Evolutionary conservation across 2,888 invertebrate genomes (phyloP).

Genomic region (Siphlonurus alternatus): DNA sequence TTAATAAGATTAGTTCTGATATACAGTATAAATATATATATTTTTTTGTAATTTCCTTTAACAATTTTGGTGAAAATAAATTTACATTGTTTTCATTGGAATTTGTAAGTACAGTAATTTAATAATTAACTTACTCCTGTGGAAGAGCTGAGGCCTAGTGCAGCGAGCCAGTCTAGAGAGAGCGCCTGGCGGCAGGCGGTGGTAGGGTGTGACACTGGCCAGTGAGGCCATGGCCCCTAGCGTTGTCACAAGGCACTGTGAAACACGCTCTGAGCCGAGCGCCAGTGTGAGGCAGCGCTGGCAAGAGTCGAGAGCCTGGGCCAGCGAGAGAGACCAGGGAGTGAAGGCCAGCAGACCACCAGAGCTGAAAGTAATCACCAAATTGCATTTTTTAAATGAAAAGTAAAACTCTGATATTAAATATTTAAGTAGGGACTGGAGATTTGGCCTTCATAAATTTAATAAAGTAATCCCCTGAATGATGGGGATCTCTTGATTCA

Average conservation of each 20-base stretch:
- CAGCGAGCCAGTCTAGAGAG: not conserved
- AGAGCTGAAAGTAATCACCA: not conserved
- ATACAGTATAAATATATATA: too few relatives aligned
- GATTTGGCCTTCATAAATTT: too few relatives aligned
- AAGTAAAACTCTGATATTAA: not conserved
- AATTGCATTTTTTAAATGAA: not conserved
- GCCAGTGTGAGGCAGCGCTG: not conserved
- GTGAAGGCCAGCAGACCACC: not conserved
- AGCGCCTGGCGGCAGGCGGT: not conserved
- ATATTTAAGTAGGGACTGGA: too few relatives aligned
- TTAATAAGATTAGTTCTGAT: too few relatives aligned
- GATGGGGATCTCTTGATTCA: too few relatives aligned
- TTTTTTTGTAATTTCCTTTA: too few relatives aligned
- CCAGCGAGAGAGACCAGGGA: not conserved
- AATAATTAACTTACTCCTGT: not conserved
- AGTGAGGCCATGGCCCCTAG: not conserved
- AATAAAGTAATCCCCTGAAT: too few relatives aligned
- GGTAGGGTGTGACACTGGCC: not conserved
- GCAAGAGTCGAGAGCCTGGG: slow-evolving; percentile 1
- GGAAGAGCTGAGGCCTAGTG: not conserved
- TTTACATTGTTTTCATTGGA: too few relatives aligned
- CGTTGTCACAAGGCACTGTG: not conserved
- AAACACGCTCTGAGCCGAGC: not conserved
- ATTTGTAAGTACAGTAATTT: too few relatives aligned
- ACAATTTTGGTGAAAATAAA: too few relatives aligned